Percentiles rank a stretch among this genome's conserved stretches.
Evolutionary conservation across 2,797 vertebrate genomes (phyloP).

Genomic region (Antennarius maculatus): DNA sequence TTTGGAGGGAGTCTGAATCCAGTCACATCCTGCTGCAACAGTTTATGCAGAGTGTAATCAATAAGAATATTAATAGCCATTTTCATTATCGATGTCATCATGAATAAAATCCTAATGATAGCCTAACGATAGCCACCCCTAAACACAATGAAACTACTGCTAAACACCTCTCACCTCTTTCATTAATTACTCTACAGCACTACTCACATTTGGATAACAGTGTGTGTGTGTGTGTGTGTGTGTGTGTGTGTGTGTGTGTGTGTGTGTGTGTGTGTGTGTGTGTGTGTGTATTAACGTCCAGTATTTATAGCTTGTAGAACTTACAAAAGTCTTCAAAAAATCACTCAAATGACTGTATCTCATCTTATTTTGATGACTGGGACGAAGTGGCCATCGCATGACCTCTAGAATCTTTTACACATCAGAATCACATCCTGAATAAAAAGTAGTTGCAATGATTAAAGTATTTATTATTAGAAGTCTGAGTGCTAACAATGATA

Average conservation of each 20-base stretch:
- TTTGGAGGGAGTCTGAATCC: no score
- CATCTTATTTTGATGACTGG: slow-evolving; percentile 20
- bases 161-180: no score
- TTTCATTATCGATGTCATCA: no score
- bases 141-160: not conserved
- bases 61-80: no score
- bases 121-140: not conserved
- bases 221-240: no score
- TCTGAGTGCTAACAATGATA: not conserved
- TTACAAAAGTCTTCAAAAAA: slow-evolving; percentile 34
- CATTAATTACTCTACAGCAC: no score
- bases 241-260: no score
- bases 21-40: no score
- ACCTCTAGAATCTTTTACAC: slow-evolving; percentile 29
- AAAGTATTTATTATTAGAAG: not conserved
- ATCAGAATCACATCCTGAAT: slow-evolving; percentile 2
- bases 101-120: not conserved
- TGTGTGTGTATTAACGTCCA: slow-evolving; percentile 6
- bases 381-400: slow-evolving; percentile 19
- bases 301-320: slow-evolving; percentile 33
- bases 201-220: no score
- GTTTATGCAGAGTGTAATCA: no score
- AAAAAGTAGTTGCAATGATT: slow-evolving; percentile 5
- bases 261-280: no score
- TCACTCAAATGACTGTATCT: slow-evolving; percentile 31